phyloP scores from a whole-genome alignment of 2,113 vertebrate species.

The Chroicocephalus ridibundus region DNA sequence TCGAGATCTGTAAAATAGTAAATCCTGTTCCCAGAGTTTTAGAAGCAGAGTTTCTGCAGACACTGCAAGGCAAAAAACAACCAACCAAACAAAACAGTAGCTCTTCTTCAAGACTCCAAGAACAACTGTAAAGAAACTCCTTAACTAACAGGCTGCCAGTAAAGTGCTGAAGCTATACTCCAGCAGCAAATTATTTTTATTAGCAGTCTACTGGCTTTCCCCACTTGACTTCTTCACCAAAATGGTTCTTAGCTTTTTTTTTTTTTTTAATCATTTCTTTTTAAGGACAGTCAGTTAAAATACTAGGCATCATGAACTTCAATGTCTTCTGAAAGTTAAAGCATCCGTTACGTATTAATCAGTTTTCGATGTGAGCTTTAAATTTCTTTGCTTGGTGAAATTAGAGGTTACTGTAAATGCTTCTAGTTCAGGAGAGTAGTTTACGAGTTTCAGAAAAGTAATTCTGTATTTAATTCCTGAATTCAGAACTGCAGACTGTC shows the following conservation, averaged over 20 bases:
- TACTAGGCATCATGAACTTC: neutral
- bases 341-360: neutral
- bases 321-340: neutral
- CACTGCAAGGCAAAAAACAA: neutral
- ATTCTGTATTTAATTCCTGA: neutral
- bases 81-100: neutral
- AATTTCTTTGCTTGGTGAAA: neutral
- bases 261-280: neutral
- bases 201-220: neutral
- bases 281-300: neutral
- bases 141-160: neutral
- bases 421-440: neutral
- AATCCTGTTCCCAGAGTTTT: neutral
- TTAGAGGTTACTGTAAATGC: neutral
- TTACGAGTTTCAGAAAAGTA: neutral
- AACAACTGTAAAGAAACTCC: neutral
- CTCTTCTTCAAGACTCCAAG: neutral
- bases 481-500: neutral
- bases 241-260: neutral
- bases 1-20: neutral
- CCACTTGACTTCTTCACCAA: neutral
- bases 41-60: neutral
- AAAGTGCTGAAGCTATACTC: neutral
- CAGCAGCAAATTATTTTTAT: neutral
- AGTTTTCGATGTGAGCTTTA: neutral